Evolutionary conservation across 2,888 invertebrate species (phyloP).

Genomic region (Anoplius nigerrimus): DNA sequence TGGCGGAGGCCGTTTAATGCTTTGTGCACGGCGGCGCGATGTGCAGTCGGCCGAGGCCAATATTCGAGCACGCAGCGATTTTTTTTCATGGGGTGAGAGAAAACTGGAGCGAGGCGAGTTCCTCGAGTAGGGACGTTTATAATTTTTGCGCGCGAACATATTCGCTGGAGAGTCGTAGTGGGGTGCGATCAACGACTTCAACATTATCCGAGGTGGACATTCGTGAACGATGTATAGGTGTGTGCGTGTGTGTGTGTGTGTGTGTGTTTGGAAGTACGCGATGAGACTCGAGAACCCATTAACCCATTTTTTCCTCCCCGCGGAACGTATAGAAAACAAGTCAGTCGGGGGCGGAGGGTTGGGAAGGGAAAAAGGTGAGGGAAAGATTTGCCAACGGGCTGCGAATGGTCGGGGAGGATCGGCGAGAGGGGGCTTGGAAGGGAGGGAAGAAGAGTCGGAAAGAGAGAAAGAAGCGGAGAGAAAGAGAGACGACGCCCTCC

Average conservation of each 20-base stretch:
- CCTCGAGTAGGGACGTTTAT: no score
- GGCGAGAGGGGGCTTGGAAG: background rate
- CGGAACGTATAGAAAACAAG: background rate
- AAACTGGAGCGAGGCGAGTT: no score
- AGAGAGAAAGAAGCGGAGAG: slow-evolving; percentile 12
- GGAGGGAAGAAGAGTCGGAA: background rate
- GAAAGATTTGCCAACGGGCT: background rate
- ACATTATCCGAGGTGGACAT: no score
- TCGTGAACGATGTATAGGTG: background rate
- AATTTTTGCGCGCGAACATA: no score
- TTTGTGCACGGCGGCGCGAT: background rate
- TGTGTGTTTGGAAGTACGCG: slow-evolving; percentile 24
- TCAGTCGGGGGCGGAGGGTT: background rate
- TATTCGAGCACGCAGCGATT: no score
- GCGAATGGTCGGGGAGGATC: background rate
- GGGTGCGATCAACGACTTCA: no score
- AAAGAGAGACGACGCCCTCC: slow-evolving; percentile 12
- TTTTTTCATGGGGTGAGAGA: no score
- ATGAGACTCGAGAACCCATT: background rate
- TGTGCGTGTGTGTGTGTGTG: no score
- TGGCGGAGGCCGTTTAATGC: background rate
- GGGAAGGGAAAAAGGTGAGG: background rate
- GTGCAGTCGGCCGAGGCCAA: slow-evolving; percentile 10
- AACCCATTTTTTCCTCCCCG: slow-evolving; percentile 5
- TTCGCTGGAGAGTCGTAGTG: no score